Evolutionary conservation across 2,888 invertebrate species (phyloP).

Genomic region (Steinernema hermaphroditum): DNA sequence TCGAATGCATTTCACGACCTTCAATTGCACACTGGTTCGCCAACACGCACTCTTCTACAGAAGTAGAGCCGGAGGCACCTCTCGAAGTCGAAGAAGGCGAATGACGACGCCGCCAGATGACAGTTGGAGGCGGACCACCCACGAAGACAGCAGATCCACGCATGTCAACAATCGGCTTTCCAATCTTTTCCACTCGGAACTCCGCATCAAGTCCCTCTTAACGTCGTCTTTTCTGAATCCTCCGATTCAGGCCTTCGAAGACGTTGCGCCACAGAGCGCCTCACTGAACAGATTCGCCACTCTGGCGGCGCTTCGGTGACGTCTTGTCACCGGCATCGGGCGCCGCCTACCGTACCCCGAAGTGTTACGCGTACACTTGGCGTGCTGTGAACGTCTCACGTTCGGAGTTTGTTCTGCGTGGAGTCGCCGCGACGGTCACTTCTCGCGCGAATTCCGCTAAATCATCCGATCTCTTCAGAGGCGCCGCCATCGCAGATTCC

Average conservation of each 20-base stretch:
- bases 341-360: slow-evolving; percentile 1
- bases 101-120: no score
- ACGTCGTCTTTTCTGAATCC: neutral
- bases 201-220: neutral
- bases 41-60: no score
- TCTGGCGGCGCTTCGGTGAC: no score
- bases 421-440: neutral
- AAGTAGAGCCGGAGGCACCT: no score
- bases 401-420: slow-evolving; percentile 9
- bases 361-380: slow-evolving; percentile 12
- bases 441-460: neutral
- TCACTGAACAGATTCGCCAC: no score
- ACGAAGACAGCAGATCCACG: neutral
- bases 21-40: no score
- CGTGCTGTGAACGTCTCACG: slow-evolving; percentile 20
- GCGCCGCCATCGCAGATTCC: neutral
- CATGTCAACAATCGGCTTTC: neutral
- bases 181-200: neutral
- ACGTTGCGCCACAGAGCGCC: neutral
- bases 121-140: neutral
- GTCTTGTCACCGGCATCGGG: no score
- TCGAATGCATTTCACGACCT: no score
- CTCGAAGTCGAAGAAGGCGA: no score
- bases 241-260: neutral
- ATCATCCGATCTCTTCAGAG: no score